Base-by-base conservation (phyloP, 2,113 vertebrate genomes). In the Colistium nudipinnis region DNA sequence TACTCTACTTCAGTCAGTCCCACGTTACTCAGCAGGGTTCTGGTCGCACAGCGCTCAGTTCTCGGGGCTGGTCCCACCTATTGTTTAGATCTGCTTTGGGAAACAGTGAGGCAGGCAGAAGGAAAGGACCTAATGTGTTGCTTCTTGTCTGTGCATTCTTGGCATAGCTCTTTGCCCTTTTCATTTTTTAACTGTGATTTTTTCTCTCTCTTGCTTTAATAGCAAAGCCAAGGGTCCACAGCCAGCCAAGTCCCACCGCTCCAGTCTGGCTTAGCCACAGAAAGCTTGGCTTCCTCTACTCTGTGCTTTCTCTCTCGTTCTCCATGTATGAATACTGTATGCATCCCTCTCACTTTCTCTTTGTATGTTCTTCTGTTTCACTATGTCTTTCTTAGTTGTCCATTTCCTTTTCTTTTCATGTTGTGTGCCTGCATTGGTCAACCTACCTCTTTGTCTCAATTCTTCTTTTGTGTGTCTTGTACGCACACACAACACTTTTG, bases 141-240 rank as follows among this genome's bases (percentile, higher is more conserved):
- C 78, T 91, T 92, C 90, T 92, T 91, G 92, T 84, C 91, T 90
- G 84, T 88, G 82, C 89, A 92, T 92, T 92, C 89, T 92, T 92
- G 91, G 85, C 89, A 93, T 92, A 92, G 87, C 84, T 90, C 83
- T 88, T 87, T 81, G 75, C 82, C 86, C 85, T 84, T 89, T 89
- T 89, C 82, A 78, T 87, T 91, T 90, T 90, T 90, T 82, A 81
- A 90, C 85, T 87, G 78, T 80, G 86, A 86, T 83, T 87, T 89
- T 88, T 85, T 82, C 41, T 67, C 76, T 55, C 56, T 33, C 57
- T 82, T 54, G 74, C 84, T 88, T 89, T 86, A 78, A 84, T 82
- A 76, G 73, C 80, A 80, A 87, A 91, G 86, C 90, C 87, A 91
- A 91, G 82, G 74, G 78, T 91, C 85, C 80, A 68, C 64, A 88